phyloP scores from a whole-genome alignment of 2,888 invertebrate genomes.

The Drosophila phalerata region DNA sequence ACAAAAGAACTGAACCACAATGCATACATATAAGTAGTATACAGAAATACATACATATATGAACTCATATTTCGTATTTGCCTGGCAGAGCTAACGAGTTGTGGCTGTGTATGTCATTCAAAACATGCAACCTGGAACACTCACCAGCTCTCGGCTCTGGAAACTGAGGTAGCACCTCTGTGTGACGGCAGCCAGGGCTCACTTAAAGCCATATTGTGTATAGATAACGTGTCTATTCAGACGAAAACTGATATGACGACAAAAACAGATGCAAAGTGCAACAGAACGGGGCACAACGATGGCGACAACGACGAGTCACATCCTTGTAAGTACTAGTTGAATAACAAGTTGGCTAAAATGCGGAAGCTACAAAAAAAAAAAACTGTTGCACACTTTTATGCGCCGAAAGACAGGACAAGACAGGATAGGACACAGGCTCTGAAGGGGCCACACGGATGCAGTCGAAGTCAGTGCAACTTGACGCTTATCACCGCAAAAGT shows the following conservation, averaged over 20 bases:
- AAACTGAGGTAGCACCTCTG: slow-evolving; percentile 34
- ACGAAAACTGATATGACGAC: slow-evolving; percentile 76
- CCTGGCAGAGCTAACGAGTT: slow-evolving; percentile 59
- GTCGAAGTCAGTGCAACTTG: slow-evolving; percentile 41
- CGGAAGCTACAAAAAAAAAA: slow-evolving; percentile 50
- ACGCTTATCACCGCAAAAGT: slow-evolving; percentile 76
- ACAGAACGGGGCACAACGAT: slow-evolving; percentile 32
- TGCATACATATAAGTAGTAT: slow-evolving; percentile 34
- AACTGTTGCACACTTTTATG: slow-evolving; percentile 70
- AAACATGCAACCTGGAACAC: slow-evolving; percentile 39
- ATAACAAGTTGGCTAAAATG: slow-evolving; percentile 71
- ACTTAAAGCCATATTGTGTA: slow-evolving; percentile 77
- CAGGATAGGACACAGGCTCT: slow-evolving; percentile 27
- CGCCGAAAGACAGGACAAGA: slow-evolving; percentile 30
- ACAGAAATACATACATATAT: slow-evolving; percentile 4
- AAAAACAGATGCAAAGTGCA: slow-evolving; percentile 56
- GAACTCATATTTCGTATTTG: slow-evolving; percentile 19
- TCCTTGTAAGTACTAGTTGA: slow-evolving; percentile 56
- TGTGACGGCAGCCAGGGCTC: slow-evolving; percentile 47
- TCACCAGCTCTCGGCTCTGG: not conserved
- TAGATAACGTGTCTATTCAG: slow-evolving; percentile 81
- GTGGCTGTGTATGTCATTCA: slow-evolving; percentile 57
- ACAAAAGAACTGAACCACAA: slow-evolving; percentile 66
- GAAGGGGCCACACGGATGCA: slow-evolving; percentile 36
- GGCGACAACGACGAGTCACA: slow-evolving; percentile 42